A percentile compares a stretch with the other conserved stretches of the same genome.
phyloP scores from a whole-genome alignment of 2,888 invertebrate genomes.

The Gortyna flavago region DNA sequence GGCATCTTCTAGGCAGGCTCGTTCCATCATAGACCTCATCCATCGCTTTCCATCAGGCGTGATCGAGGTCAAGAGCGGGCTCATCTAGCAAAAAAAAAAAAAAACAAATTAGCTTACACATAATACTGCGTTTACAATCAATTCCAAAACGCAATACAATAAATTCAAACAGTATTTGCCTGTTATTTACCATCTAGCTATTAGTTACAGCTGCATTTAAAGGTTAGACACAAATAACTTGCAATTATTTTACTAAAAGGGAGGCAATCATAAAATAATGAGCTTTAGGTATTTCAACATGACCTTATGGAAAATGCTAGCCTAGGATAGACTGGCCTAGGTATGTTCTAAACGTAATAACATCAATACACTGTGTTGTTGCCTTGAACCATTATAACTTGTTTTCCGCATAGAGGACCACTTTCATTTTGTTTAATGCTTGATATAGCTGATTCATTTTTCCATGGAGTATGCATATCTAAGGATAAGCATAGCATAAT shows the following conservation, averaged over 20 bases:
- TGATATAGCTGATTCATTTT: neutral
- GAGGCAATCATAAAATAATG: conserved; percentile 51
- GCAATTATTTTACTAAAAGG: conserved; percentile 45
- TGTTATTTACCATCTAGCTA: conserved; percentile 6
- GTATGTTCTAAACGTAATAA: conserved; percentile 1
- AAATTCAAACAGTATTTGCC: conserved; percentile 19
- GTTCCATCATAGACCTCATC: no score
- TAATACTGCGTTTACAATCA: conserved; percentile 3
- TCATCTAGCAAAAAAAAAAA: no score
- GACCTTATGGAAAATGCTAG: conserved; percentile 42
- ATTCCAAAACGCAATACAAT: conserved; percentile 25
- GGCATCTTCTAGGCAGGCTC: no score
- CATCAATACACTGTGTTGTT: conserved; percentile 1
- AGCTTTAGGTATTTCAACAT: conserved; percentile 35
- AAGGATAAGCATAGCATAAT: neutral
- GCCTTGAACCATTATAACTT: neutral
- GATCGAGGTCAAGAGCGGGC: no score
- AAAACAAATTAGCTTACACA: neutral
- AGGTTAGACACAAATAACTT: conserved; percentile 46
- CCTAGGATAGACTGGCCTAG: neutral
- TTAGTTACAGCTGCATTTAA: conserved; percentile 29
- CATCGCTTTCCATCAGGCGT: no score
- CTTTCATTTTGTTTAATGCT: neutral
- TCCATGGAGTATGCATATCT: neutral
- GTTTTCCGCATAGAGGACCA: neutral